Conservation (phyloP, 1,140 invertebrate genomes). For the Dreissena polymorpha region DNA sequence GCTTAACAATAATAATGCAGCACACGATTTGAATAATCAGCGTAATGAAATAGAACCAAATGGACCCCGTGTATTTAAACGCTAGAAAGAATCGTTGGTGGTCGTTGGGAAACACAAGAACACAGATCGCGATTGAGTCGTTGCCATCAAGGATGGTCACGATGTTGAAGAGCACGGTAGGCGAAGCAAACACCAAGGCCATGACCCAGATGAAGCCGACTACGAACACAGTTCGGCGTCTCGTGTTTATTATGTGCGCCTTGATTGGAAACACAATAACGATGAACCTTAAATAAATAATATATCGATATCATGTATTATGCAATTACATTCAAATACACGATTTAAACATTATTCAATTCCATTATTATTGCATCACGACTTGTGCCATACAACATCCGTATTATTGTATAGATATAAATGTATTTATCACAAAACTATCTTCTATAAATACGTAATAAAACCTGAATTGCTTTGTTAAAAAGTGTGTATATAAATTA, state of each 20-base stretch:
- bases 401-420: too few species aligned
- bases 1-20: slow-evolving; percentile 75
- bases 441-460: too few species aligned
- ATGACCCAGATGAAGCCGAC: slow-evolving; percentile 75
- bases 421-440: too few species aligned
- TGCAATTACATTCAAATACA: too few species aligned
- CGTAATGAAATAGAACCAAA: slow-evolving; percentile 77
- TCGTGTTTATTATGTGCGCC: slow-evolving; percentile 79
- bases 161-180: slow-evolving; percentile 75
- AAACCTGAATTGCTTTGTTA: too few species aligned
- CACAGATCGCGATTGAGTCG: slow-evolving; percentile 61
- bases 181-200: too few species aligned
- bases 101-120: slow-evolving; percentile 62
- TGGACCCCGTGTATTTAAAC: slow-evolving; percentile 77
- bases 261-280: slow-evolving; percentile 79
- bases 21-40: slow-evolving; percentile 72
- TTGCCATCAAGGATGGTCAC: slow-evolving; percentile 38
- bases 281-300: slow-evolving; percentile 75
- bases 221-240: slow-evolving; percentile 65
- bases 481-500: too few species aligned
- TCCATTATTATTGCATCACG: too few species aligned
- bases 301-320: not conserved
- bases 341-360: too few species aligned
- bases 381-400: too few species aligned
- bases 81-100: slow-evolving; percentile 58